These are phyloP conservation scores for Calephelis perditalis DNA, from an alignment of 2,888 invertebrate genomes.

Conservation along the genomic window DNA sequence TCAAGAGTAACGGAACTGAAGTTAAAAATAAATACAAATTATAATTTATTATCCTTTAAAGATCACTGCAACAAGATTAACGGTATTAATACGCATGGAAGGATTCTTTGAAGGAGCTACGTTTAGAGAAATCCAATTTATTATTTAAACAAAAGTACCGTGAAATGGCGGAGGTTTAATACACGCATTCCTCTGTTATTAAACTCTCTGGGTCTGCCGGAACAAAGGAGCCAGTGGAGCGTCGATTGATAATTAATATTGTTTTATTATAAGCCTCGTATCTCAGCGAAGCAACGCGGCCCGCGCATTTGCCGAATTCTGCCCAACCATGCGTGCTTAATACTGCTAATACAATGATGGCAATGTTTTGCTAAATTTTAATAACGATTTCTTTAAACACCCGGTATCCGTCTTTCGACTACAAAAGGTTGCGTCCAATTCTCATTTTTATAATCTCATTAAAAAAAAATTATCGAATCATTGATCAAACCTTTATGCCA, in stretches of 20 bases:
- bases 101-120: constrained; percentile 43
- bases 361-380: constrained; percentile 52
- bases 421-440: not conserved
- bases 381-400: constrained; percentile 33
- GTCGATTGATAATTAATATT: constrained; percentile 64
- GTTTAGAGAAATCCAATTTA: constrained; percentile 61
- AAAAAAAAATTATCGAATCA: too few relatives aligned
- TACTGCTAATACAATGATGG: constrained; percentile 45
- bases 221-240: constrained; percentile 46
- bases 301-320: constrained; percentile 39
- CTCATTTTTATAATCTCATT: too few relatives aligned
- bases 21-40: not conserved
- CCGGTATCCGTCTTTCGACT: constrained; percentile 14
- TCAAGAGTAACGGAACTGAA: too few relatives aligned
- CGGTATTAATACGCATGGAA: constrained; percentile 23
- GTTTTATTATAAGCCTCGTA: constrained; percentile 66
- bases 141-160: constrained; percentile 61
- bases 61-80: not conserved
- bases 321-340: constrained; percentile 44
- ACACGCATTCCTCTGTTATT: constrained; percentile 65
- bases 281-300: constrained; percentile 44
- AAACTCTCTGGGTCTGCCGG: constrained; percentile 38
- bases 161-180: constrained; percentile 58
- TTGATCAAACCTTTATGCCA: too few relatives aligned
- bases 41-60: not conserved